phyloP scores from a whole-genome alignment of 2,888 invertebrate species.

The Aphrophora alni region DNA sequence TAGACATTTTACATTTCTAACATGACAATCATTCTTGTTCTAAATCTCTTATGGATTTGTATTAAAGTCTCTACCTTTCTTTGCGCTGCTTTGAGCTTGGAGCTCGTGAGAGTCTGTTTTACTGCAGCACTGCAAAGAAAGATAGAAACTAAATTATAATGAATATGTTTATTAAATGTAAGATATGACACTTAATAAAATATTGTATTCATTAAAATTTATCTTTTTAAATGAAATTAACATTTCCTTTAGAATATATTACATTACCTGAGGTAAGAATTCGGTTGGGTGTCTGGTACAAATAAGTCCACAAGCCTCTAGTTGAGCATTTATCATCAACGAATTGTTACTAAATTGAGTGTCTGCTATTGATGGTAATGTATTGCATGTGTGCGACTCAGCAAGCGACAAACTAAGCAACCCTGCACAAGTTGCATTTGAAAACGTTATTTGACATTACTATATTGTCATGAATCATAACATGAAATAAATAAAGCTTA shows the following conservation, averaged over 20 bases:
- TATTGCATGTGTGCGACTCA: conserved; percentile 46
- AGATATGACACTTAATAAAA: background rate
- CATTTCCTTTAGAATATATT: too few species aligned
- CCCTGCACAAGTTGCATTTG: conserved; percentile 21
- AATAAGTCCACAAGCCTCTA: conserved; percentile 49
- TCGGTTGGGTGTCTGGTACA: conserved; percentile 44
- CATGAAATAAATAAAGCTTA: too few species aligned
- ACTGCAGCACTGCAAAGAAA: background rate
- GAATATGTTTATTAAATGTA: background rate
- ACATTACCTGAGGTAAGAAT: conserved; percentile 29
- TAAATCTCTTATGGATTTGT: too few species aligned
- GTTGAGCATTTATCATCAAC: conserved; percentile 36
- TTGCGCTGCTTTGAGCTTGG: background rate
- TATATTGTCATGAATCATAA: too few species aligned
- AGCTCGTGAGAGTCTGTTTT: background rate
- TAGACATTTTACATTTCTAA: too few species aligned
- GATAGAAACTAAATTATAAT: background rate
- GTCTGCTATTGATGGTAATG: conserved; percentile 14
- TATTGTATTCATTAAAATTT: background rate
- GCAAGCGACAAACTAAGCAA: conserved; percentile 39
- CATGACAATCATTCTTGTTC: too few species aligned
- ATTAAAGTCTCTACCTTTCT: background rate
- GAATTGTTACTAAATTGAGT: conserved; percentile 39
- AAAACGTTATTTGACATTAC: too few species aligned
- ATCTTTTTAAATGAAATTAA: too few species aligned